Evolutionary conservation across 2,888 invertebrate genomes (phyloP).

Genomic region (Conchocele bisecta): DNA sequence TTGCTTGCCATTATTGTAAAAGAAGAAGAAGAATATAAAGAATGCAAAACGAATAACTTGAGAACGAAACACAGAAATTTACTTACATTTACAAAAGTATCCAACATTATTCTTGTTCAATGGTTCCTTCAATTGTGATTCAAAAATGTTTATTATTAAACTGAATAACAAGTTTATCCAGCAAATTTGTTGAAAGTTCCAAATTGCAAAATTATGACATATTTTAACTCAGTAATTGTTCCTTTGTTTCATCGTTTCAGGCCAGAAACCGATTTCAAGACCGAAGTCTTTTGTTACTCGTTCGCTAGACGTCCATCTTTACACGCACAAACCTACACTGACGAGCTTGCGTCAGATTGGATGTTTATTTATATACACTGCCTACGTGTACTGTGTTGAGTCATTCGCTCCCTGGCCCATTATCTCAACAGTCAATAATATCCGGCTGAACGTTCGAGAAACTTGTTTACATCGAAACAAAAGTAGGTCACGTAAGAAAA

Average conservation of each 20-base stretch:
- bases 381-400: constrained; percentile 51
- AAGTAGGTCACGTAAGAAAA: constrained; percentile 48
- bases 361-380: constrained; percentile 57
- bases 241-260: not conserved
- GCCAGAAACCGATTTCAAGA: constrained; percentile 13
- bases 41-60: not conserved
- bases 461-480: constrained; percentile 64
- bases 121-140: too few species aligned
- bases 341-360: constrained; percentile 58
- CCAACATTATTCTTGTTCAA: too few species aligned
- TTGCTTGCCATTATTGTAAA: too few species aligned
- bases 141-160: too few species aligned
- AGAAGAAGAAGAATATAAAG: too few species aligned
- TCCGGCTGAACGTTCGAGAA: too few species aligned
- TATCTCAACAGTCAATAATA: constrained; percentile 51
- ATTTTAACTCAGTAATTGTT: too few species aligned
- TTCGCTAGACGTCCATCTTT: constrained; percentile 64
- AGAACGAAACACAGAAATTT: not conserved
- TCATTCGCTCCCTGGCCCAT: constrained; percentile 43
- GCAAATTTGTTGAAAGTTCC: too few species aligned
- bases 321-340: constrained; percentile 54
- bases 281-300: constrained; percentile 59
- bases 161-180: too few species aligned
- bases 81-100: constrained; percentile 37
- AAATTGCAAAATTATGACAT: too few species aligned